Percentiles rank a stretch among this genome's conserved stretches.
Evolutionary conservation across 2,113 vertebrate genomes (phyloP).

Genomic region (Burhinus oedicnemus): DNA sequence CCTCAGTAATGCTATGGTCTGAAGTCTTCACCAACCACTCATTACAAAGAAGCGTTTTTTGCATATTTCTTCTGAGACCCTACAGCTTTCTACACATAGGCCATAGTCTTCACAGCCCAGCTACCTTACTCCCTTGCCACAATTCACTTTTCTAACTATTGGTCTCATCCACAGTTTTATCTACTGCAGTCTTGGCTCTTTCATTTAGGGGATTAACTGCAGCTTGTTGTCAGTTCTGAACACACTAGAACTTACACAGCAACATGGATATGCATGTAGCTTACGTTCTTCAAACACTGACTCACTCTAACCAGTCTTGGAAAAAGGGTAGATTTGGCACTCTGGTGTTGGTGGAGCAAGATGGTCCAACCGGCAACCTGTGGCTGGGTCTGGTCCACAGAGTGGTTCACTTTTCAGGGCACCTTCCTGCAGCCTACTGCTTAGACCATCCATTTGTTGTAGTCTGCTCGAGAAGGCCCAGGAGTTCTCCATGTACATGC

Average conservation of each 20-base stretch:
- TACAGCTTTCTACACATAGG: neutral
- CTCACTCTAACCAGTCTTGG: neutral
- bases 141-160: neutral
- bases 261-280: too few species aligned
- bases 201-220: neutral
- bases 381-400: neutral
- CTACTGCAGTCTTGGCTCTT: neutral
- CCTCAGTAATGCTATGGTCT: neutral
- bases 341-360: neutral
- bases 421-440: neutral
- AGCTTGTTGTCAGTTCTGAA: neutral
- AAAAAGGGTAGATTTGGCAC: neutral
- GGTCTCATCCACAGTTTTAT: neutral
- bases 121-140: neutral
- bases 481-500: neutral
- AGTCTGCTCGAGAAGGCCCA: neutral
- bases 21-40: neutral
- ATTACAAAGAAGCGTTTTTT: neutral
- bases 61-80: neutral
- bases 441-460: neutral
- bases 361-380: neutral
- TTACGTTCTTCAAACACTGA: neutral
- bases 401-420: neutral
- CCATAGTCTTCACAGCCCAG: neutral
- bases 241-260: neutral